Conservation (phyloP, 2,797 vertebrate species). For the Bufotes viridis region DNA sequence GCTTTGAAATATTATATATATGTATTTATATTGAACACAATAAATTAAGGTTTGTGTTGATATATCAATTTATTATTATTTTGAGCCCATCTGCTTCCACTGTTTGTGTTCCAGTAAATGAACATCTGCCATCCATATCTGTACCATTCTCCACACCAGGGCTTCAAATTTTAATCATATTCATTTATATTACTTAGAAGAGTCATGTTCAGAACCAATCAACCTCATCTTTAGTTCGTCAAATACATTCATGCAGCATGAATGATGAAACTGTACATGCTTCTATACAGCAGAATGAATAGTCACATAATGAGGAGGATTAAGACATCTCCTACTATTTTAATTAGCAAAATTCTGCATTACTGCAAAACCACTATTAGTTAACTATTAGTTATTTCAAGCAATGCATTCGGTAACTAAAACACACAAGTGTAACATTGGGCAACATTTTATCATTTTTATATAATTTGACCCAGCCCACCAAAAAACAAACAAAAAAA, state of each 20-base stretch:
- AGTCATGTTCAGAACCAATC: constrained; percentile 66
- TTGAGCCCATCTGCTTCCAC: constrained; percentile 71
- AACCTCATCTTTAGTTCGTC: constrained; percentile 63
- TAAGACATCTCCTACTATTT: constrained; percentile 50
- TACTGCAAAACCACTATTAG: constrained; percentile 63
- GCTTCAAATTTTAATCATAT: constrained; percentile 68
- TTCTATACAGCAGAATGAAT: constrained; percentile 59
- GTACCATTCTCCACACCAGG: constrained; percentile 65
- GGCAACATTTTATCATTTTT: neutral
- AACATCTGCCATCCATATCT: constrained; percentile 70
- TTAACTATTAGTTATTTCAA: constrained; percentile 67
- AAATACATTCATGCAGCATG: constrained; percentile 58
- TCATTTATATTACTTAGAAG: constrained; percentile 69
- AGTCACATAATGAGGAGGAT: constrained; percentile 61
- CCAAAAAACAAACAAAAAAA: too few relatives aligned
- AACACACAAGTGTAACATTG: neutral
- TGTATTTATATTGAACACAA: constrained; percentile 58
- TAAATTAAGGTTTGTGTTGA: constrained; percentile 67
- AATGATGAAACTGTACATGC: constrained; percentile 50
- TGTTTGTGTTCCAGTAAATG: constrained; percentile 66
- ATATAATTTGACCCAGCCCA: neutral
- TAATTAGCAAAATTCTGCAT: constrained; percentile 52
- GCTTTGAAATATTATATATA: neutral
- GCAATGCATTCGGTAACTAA: constrained; percentile 42
- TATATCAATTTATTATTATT: constrained; percentile 69